Conservation (phyloP, 2,797 vertebrate species). For the Artibeus lituratus region DNA sequence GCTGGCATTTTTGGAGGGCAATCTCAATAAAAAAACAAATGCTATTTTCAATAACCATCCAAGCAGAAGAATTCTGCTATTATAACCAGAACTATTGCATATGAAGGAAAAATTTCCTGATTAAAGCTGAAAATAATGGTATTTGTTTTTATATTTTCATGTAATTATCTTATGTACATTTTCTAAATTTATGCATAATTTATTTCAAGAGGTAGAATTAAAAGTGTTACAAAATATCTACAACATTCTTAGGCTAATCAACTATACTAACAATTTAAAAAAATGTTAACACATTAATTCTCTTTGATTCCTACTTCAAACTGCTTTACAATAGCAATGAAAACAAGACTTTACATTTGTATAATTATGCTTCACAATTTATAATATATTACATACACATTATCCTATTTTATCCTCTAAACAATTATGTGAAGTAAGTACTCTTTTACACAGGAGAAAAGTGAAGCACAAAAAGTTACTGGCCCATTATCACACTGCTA, state of each 20-base stretch:
- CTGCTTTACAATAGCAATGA: not conserved
- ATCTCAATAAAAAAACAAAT: conserved; percentile 74
- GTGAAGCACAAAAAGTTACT: not conserved
- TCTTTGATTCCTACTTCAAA: not conserved
- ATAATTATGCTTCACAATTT: not conserved
- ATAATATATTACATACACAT: not conserved
- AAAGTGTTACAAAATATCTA: not conserved
- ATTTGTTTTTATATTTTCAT: conserved; percentile 52
- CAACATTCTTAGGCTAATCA: not conserved
- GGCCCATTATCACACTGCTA: not conserved
- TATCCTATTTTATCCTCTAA: not conserved
- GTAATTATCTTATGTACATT: not conserved
- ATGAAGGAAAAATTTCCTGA: conserved; percentile 57
- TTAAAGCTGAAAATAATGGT: conserved; percentile 64
- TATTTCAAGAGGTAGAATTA: not conserved
- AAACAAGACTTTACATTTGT: not conserved
- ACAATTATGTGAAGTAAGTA: not conserved
- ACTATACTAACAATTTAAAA: not conserved
- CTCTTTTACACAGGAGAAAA: not conserved
- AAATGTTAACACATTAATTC: not conserved
- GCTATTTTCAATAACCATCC: conserved; percentile 63
- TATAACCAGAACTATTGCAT: conserved; percentile 60
- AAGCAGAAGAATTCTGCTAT: conserved; percentile 39
- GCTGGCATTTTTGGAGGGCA: conserved; percentile 58
- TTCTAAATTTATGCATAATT: not conserved